Evolutionary conservation across 2,797 vertebrate genomes (phyloP), one percentile per base, ranked within the genome.

Genomic region (Taeniopygia guttata): DNA sequence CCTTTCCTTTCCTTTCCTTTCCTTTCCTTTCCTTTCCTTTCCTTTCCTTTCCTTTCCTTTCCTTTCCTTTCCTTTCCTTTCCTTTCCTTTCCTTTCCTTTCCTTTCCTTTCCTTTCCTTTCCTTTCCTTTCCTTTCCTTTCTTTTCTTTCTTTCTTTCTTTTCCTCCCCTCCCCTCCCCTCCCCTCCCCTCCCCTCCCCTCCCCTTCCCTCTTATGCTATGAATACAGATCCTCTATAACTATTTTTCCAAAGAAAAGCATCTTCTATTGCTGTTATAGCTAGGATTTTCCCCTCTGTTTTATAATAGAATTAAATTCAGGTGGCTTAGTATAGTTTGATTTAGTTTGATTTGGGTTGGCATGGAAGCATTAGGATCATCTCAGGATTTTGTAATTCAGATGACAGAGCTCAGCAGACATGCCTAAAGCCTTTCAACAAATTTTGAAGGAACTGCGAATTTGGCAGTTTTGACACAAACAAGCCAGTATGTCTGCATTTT

Each of bases 391-490:
- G 36, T 56, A 77, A 55, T 72, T 92, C 73, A 75, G 21, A 68
- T 75, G 60, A 86, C 43, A 51, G 15, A 86, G 46, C 72, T 32
- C 64, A 75, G 51, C 40, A 94, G 69, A 58, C 19, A 43, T 78
- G 51, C 55, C 74, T 66, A 52, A 82, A 85, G 20, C 56, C 52
- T 92, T 85, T 76, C 70, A 87, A 46, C 63, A 82, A n/a, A 74
- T 82, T 87, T 55, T 73, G 60, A 66, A 38, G 10, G 48, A 93
- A 77, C 27, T 42, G 67, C 10, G 69, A 26, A 69, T 84, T 72
- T 84, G 73, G 38, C 42, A 86, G 30, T 52, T 85, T 74, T 86
- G 87, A 74, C 43, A 59, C 48, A 85, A 84, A 60, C 46, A 91
- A 83, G 25, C 10, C 67, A 74, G 20, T 30, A 43, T 75, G 56